Base-by-base conservation (phyloP, 1,140 invertebrate species). In the Drosophila seguyi region DNA sequence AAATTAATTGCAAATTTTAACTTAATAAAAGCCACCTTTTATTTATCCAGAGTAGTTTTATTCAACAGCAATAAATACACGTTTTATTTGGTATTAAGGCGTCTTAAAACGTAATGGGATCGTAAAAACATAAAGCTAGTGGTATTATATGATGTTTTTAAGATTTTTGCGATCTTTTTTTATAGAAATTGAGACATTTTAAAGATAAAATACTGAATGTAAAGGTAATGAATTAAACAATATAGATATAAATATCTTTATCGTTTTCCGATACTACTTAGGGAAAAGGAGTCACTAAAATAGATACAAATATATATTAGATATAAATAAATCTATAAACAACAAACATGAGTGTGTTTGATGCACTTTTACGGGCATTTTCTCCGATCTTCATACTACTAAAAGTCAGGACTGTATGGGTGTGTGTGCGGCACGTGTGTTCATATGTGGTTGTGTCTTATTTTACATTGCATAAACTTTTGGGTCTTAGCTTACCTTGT, bases 401-500 rank as follows among this genome's bases (percentile, higher is more conserved):
- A 79, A 66, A 44, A 60, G 55, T 25, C 57, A 56, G 29, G 47
- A 53, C 11, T 39, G 14, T n/a, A 13, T 13, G n/a, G 45, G 52
- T 34, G 44, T 34, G 44, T 25, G 42, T 20, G 39, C 39, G 45
- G 34, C 44, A 48, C 39, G 20, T 67, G 44, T 18, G 45, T 29
- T 45, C 20, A 27, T n/a, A 25, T 50, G 38, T 36, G 31, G 25
- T n/a, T 38, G 41, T 34, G 41, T 2, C 6, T 63, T 45, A 59
- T 69, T 75, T 79, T 67, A 41, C 42, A 56, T 72, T 81, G 62
- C 59, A 59, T 73, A 67, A 65, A 81, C 55, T 50, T 50, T 47
- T 36, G 48, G 57, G 38, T 47, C 81, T 85, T 75, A 91, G 44
- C 81, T 85, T 79, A 92, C 91, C 86, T 83, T 92, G 90, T 80